A percentile compares a stretch with the other conserved stretches of the same genome.
Evolutionary conservation across 2,113 vertebrate species (phyloP).

Genomic region (Pelvicachromis taeniatus): DNA sequence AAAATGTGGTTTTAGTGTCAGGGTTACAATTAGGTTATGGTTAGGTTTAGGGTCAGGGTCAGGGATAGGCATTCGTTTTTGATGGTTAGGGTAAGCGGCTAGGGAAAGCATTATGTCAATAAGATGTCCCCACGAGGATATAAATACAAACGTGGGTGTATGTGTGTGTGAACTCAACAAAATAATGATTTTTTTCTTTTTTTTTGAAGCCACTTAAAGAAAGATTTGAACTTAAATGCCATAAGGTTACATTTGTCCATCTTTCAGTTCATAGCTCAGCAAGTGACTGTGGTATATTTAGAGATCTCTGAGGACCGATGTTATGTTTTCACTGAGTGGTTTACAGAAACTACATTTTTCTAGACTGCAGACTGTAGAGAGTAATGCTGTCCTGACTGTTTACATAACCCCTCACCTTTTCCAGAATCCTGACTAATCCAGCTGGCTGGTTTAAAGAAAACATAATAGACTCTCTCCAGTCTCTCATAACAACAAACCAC

Average conservation of each 20-base stretch:
- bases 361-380: background rate
- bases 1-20: too few relatives aligned
- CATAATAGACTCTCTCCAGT: background rate
- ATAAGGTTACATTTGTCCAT: background rate
- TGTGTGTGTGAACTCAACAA: background rate
- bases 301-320: background rate
- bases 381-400: background rate
- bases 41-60: too few relatives aligned
- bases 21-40: too few relatives aligned
- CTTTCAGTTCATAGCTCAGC: background rate
- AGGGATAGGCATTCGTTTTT: too few relatives aligned
- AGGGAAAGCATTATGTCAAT: too few relatives aligned
- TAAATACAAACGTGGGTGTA: too few relatives aligned
- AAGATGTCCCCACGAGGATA: too few relatives aligned
- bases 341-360: background rate
- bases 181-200: background rate
- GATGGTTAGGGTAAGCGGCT: too few relatives aligned
- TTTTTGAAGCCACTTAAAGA: background rate
- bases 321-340: background rate
- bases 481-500: background rate
- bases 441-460: conserved; percentile 4
- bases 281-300: background rate
- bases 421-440: background rate
- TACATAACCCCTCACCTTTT: background rate
- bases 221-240: background rate